Percentiles rank a stretch among this genome's conserved stretches.
Conservation (phyloP, 2,113 vertebrate species). For the Spea multiplicata region DNA sequence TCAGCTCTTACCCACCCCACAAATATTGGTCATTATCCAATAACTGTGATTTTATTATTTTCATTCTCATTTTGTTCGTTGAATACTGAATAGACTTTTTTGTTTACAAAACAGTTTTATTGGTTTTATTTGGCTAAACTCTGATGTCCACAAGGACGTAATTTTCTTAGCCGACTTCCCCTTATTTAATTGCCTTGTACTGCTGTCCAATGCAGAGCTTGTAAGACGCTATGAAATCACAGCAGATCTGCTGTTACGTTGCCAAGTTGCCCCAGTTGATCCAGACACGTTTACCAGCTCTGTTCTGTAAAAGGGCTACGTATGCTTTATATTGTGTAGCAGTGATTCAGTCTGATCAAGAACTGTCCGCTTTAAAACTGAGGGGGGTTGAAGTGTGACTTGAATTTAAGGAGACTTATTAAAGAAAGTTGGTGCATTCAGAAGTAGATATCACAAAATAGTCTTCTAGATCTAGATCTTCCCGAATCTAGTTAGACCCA, state of each 20-base stretch:
- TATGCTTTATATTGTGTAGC: neutral
- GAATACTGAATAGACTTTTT: slow-evolving; percentile 29
- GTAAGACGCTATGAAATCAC: slow-evolving; percentile 14
- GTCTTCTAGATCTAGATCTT: too few relatives aligned
- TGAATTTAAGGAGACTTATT: neutral
- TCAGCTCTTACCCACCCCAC: slow-evolving; percentile 15
- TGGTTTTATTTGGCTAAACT: slow-evolving; percentile 36
- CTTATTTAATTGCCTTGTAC: slow-evolving; percentile 26
- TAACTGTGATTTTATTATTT: slow-evolving; percentile 33
- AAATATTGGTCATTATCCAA: slow-evolving; percentile 37
- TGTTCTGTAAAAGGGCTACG: neutral
- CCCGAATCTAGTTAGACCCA: too few relatives aligned
- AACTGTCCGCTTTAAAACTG: neutral
- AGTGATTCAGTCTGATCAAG: neutral
- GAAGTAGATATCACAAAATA: too few relatives aligned
- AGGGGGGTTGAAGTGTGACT: neutral
- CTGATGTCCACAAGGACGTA: neutral
- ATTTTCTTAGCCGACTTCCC: neutral
- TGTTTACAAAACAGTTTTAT: slow-evolving; percentile 43
- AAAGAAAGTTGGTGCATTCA: too few relatives aligned
- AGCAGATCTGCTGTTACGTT: slow-evolving; percentile 5
- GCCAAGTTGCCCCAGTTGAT: slow-evolving; percentile 1
- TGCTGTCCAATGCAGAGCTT: neutral
- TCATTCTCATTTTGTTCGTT: slow-evolving; percentile 31
- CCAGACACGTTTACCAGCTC: neutral